These are phyloP conservation scores for Lycophotia porphyrea DNA, from an alignment of 2,888 invertebrate genomes.

Conservation along the genomic window DNA sequence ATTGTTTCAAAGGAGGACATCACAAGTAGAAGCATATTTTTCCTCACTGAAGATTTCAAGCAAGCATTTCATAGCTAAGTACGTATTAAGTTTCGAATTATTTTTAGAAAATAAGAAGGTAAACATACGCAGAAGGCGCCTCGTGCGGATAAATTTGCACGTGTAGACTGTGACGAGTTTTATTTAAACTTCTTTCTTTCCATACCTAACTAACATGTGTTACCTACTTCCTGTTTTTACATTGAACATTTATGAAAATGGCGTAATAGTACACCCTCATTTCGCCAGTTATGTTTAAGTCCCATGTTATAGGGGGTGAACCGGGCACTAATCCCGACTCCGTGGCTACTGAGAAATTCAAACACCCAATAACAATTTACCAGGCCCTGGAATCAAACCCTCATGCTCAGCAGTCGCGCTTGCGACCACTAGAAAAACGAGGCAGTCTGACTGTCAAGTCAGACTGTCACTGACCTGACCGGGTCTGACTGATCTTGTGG, in stretches of 20 bases:
- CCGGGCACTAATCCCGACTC: neutral
- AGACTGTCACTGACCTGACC: too few species aligned
- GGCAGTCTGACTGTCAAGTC: neutral
- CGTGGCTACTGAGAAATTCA: neutral
- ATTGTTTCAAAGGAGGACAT: neutral
- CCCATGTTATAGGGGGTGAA: neutral
- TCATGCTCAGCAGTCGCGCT: neutral
- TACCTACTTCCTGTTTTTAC: neutral
- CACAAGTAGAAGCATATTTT: neutral
- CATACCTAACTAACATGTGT: neutral
- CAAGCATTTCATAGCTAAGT: neutral
- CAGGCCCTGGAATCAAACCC: neutral
- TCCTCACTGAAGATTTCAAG: constrained; percentile 1
- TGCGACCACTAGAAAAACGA: neutral
- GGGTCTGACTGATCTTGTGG: too few species aligned
- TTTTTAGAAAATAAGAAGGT: neutral
- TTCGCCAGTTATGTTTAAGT: neutral
- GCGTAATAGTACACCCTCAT: neutral
- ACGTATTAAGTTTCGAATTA: constrained; percentile 7
- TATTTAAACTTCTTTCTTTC: neutral
- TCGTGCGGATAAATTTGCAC: constrained; percentile 19
- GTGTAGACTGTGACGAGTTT: constrained; percentile 14
- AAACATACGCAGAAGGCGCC: neutral
- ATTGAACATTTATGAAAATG: neutral
- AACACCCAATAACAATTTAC: neutral